Conservation (phyloP, 2,888 invertebrate genomes). For the Drosophila maculinotata region DNA sequence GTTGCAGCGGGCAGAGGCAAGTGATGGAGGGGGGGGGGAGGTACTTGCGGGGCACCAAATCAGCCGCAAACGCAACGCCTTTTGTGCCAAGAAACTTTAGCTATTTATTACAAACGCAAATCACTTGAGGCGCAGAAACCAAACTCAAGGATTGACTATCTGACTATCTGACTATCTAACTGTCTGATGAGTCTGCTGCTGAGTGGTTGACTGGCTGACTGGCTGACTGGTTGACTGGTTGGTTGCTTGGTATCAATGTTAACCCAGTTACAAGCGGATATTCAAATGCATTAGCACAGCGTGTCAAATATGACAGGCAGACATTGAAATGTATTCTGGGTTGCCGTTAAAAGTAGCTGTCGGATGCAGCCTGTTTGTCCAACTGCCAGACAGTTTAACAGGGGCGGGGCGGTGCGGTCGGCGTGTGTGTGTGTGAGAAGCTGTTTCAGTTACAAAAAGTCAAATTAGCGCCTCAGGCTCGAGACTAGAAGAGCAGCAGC, state of each 20-base stretch:
- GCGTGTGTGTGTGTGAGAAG: constrained; percentile 2
- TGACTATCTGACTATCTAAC: constrained; percentile 1
- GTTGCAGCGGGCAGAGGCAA: constrained; percentile 36
- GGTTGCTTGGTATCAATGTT: constrained; percentile 29
- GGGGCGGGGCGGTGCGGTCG: too few species aligned
- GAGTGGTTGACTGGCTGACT: constrained; percentile 8
- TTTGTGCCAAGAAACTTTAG: constrained; percentile 70
- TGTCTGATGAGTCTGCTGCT: too few species aligned
- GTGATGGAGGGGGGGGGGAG: background rate
- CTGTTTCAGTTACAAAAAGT: constrained; percentile 50
- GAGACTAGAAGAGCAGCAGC: constrained; percentile 24
- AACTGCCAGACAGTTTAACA: constrained; percentile 32
- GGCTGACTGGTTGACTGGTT: constrained; percentile 7
- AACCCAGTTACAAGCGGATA: constrained; percentile 55
- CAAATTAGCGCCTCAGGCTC: constrained; percentile 73
- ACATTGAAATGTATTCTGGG: constrained; percentile 38
- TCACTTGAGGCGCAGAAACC: constrained; percentile 47
- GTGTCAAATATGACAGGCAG: constrained; percentile 78
- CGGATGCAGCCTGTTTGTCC: constrained; percentile 45
- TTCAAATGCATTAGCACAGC: constrained; percentile 77
- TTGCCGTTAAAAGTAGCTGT: constrained; percentile 45
- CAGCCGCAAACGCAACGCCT: constrained; percentile 66
- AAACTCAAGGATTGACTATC: constrained; percentile 15
- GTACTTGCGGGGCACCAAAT: constrained; percentile 40
- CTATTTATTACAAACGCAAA: constrained; percentile 71